Conservation (phyloP, 2,888 invertebrate genomes). For the Aphrophora alni region DNA sequence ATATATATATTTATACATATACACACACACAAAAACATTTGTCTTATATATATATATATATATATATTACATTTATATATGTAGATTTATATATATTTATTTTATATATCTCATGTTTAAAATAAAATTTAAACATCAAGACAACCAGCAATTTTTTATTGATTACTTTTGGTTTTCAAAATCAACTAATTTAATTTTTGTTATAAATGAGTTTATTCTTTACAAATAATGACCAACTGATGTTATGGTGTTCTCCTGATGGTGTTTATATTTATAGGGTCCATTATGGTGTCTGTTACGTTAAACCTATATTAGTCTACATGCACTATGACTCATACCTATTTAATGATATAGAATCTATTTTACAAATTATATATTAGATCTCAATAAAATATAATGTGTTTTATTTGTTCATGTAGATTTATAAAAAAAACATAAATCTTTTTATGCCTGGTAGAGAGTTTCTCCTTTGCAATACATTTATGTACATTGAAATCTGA, state of each 20-base stretch:
- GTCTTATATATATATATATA: no score
- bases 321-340: not conserved
- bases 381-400: not conserved
- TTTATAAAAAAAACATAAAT: not conserved
- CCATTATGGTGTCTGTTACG: not conserved
- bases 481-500: not conserved
- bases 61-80: no score
- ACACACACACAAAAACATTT: no score
- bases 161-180: no score
- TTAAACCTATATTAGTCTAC: not conserved
- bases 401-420: not conserved
- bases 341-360: conserved; percentile 6
- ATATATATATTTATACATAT: no score
- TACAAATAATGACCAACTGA: not conserved
- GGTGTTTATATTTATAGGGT: not conserved
- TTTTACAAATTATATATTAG: conserved; percentile 9
- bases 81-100: no score
- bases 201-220: no score
- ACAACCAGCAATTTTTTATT: no score
- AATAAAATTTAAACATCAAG: no score
- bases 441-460: not conserved
- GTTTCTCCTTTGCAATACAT: not conserved
- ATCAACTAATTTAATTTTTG: no score
- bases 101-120: no score
- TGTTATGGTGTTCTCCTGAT: not conserved